phyloP scores from a whole-genome alignment of 2,888 invertebrate genomes.

The Sthenelais limicola region DNA sequence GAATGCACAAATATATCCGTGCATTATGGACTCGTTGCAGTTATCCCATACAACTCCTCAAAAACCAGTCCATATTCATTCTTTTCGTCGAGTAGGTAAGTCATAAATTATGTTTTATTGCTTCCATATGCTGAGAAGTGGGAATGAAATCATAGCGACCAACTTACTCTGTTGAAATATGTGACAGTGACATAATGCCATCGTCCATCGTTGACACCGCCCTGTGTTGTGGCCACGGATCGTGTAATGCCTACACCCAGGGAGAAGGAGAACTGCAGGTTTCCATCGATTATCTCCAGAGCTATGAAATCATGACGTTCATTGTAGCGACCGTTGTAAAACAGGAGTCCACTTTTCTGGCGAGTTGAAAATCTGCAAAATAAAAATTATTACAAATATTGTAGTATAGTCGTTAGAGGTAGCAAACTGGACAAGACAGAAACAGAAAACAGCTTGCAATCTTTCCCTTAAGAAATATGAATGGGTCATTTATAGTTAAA shows the following conservation, averaged over 20 bases:
- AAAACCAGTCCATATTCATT: too few species aligned
- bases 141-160: constrained; percentile 43
- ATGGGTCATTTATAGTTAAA: too few species aligned
- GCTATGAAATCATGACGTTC: constrained; percentile 95
- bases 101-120: too few species aligned
- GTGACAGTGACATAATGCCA: constrained; percentile 91
- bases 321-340: constrained; percentile 97
- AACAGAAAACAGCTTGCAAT: too few species aligned
- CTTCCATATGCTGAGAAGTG: background rate
- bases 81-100: too few species aligned
- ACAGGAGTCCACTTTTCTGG: constrained; percentile 84
- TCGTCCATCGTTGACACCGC: constrained; percentile 86
- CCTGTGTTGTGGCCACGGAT: constrained; percentile 76
- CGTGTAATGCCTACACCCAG: constrained; percentile 80
- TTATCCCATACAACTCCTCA: too few species aligned
- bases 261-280: constrained; percentile 89
- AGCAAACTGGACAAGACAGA: too few species aligned
- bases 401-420: too few species aligned
- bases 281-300: constrained; percentile 83
- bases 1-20: too few species aligned
- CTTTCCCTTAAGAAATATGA: too few species aligned
- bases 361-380: constrained; percentile 93
- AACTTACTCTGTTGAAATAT: constrained; percentile 84
- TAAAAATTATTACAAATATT: too few species aligned
- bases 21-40: too few species aligned